Evolutionary conservation across 1,140 invertebrate species (phyloP).

Genomic region (Panagrolaimus sp.): DNA sequence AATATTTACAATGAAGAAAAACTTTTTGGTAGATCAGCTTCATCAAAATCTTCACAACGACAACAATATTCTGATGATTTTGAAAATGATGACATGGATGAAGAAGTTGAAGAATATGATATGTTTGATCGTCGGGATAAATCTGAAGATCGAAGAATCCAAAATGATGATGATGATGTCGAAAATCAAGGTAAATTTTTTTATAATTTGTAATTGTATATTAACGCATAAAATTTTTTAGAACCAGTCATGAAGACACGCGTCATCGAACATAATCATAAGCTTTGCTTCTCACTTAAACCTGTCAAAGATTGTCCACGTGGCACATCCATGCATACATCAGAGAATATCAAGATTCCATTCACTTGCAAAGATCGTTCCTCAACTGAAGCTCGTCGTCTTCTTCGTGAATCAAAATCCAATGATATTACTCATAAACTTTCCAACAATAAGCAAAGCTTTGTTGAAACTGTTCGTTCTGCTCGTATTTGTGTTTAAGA

Average conservation of each 20-base stretch:
- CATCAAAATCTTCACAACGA: no score
- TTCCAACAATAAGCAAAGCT: not conserved
- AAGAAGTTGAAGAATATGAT: no score
- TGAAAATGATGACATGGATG: no score
- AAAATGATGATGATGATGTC: no score
- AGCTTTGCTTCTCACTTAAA: conserved; percentile 34
- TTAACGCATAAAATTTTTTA: no score
- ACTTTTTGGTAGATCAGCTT: not conserved
- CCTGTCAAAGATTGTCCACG: conserved; percentile 36
- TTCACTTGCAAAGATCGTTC: conserved; percentile 43
- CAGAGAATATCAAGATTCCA: conserved; percentile 2
- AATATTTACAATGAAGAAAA: not conserved
- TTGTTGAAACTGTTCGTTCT: not conserved
- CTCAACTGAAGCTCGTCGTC: conserved; percentile 23
- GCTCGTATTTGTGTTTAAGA: not conserved
- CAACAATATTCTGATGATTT: no score
- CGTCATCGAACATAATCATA: conserved; percentile 17
- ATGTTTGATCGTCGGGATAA: no score
- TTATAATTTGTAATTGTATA: no score
- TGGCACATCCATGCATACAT: conserved; percentile 5
- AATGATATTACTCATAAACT: not conserved
- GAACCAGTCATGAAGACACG: not conserved
- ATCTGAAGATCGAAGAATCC: no score
- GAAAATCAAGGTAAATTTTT: no score
- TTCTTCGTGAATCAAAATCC: conserved; percentile 10